Base-by-base conservation (phyloP, 2,888 invertebrate species). In the Marronus borbonicus region DNA sequence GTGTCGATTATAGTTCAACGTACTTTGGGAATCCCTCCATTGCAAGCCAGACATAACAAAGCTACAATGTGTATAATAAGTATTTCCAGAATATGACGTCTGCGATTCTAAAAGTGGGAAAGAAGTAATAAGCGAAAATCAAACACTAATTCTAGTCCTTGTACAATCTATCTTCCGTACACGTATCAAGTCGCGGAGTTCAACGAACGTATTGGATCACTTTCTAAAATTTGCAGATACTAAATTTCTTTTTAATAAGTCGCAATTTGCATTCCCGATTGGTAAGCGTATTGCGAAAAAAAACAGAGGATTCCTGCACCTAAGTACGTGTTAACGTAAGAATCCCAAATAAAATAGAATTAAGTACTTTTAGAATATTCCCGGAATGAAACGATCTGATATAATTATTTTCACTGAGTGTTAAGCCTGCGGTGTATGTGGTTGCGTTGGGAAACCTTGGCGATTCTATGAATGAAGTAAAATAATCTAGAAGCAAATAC, bases 21-120 rank as follows among this genome's bases (percentile, higher is more conserved):
- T 20, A 58, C 55, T 58, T 58, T 58, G 55, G 55, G 55, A 58
- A 58, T 58, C 55, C 55, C 55, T 58, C n/a, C n/a, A 58, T 58
- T 58, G 55, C 20, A 58, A 20, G 55, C 55, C 55, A 58, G 20
- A 58, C 55, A 58, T 58, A 58, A 58, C 55, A 58, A 58, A 58
- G 55, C 55, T 20, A 17, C 17, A 20, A 58, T 17, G 55, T 20
- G 55, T 20, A 58, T 58, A 58, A 58, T 20, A 58, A 8, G n/a
- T 55, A 17, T 58, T 58, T 58, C 20, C 10, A 58, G 55, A 58
- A 20, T 20, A 58, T 17, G 8, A 8, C 55, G 55, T 17, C 31
- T 36, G 44, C 44, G 44, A 12, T 8, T 44, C 44, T 44, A 20
- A 58, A 58, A 58, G 20, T 58, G n/a, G 20, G 24, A 20, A 58